Conservation (phyloP, 2,113 vertebrate genomes). For the Cricetomys ansorgei region DNA sequence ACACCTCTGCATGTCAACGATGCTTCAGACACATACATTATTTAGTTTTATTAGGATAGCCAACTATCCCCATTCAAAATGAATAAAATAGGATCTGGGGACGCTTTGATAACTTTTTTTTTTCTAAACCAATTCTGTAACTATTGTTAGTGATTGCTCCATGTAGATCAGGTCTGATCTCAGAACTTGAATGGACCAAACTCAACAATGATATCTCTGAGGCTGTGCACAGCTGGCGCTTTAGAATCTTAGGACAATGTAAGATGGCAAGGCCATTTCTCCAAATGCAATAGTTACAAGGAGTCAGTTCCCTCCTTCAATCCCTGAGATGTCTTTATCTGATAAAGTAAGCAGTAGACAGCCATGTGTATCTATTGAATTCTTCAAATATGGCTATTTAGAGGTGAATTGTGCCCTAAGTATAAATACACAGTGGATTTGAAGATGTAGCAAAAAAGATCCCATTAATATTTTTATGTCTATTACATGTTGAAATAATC, state of each 20-base stretch:
- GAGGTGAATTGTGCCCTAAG: background rate
- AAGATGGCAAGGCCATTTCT: background rate
- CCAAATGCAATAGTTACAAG: background rate
- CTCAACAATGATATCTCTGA: background rate
- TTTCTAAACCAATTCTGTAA: background rate
- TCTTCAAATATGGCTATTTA: background rate
- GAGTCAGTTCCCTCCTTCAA: background rate
- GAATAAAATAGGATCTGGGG: background rate
- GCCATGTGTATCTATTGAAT: background rate
- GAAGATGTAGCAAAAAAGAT: background rate
- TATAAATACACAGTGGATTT: background rate
- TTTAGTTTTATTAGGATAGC: constrained; percentile 35
- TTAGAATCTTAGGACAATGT: background rate
- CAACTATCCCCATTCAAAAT: constrained; percentile 5
- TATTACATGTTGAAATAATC: background rate
- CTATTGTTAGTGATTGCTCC: constrained; percentile 20
- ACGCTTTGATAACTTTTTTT: background rate
- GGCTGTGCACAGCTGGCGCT: background rate
- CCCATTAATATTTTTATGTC: constrained; percentile 8
- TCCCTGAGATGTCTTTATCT: background rate
- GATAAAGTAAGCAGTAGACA: background rate
- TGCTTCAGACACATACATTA: constrained; percentile 5
- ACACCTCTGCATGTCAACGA: background rate
- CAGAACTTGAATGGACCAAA: background rate
- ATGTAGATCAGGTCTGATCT: background rate